Conservation (phyloP, 2,888 invertebrate genomes). For the Agelastica alni region DNA sequence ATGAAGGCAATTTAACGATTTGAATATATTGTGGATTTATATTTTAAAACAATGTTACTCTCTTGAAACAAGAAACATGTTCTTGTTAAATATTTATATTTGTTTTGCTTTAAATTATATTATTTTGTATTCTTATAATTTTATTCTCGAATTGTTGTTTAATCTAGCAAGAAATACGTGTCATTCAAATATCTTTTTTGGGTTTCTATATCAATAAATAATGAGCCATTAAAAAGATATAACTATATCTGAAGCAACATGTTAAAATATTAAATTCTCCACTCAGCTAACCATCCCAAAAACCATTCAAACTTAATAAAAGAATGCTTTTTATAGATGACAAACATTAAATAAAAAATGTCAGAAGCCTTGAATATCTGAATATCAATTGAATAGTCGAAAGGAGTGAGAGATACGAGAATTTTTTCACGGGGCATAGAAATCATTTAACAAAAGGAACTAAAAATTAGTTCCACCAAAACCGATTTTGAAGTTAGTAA, state of each 20-base stretch:
- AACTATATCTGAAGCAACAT: background rate
- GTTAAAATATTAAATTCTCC: background rate
- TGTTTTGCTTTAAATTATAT: too few species aligned
- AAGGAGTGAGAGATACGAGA: conserved; percentile 8
- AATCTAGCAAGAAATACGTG: too few species aligned
- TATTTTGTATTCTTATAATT: too few species aligned
- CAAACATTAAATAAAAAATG: conserved; percentile 16
- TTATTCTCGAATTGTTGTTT: too few species aligned
- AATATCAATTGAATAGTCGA: conserved; percentile 19
- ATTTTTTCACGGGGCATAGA: conserved; percentile 21
- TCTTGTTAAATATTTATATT: too few species aligned
- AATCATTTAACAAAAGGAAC: conserved; percentile 16
- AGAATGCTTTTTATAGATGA: conserved; percentile 6
- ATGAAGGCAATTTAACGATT: conserved; percentile 42
- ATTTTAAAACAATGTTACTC: background rate
- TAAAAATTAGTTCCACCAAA: conserved; percentile 19
- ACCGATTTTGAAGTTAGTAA: conserved; percentile 6
- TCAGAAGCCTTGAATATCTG: conserved; percentile 16
- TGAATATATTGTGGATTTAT: background rate
- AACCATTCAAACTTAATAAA: background rate
- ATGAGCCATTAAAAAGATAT: too few species aligned
- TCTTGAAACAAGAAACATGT: too few species aligned
- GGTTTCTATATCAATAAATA: too few species aligned
- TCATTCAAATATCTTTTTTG: too few species aligned
- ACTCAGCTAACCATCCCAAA: background rate